phyloP scores from a whole-genome alignment of 2,888 invertebrate genomes.

The Pseudococcus viburni region DNA sequence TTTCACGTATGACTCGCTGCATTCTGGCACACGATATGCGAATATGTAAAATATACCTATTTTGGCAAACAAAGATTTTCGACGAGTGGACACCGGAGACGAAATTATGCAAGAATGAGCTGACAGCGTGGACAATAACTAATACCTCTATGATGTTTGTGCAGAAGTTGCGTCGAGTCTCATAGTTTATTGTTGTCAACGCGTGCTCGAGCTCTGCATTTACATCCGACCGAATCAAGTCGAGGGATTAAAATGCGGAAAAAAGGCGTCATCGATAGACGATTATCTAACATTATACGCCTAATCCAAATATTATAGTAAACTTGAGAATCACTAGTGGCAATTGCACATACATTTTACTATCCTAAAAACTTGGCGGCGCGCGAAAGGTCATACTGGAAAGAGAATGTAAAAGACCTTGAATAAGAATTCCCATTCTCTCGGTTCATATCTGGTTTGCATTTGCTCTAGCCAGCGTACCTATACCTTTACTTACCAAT shows the following conservation, averaged over 20 bases:
- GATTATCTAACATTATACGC: conserved; percentile 35
- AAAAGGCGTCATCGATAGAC: conserved; percentile 23
- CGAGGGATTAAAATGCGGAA: conserved; percentile 15
- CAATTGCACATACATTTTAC: conserved; percentile 21
- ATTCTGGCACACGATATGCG: neutral
- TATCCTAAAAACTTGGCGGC: conserved; percentile 40
- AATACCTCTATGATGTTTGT: neutral
- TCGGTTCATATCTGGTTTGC: conserved; percentile 42
- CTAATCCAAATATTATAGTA: conserved; percentile 43
- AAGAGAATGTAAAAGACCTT: conserved; percentile 56
- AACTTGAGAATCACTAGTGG: conserved; percentile 32
- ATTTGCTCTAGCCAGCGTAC: conserved; percentile 15
- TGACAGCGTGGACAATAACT: neutral
- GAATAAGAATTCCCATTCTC: conserved; percentile 54
- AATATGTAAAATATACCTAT: neutral
- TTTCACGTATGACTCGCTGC: neutral
- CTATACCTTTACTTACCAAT: neutral
- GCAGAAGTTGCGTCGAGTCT: neutral
- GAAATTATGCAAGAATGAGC: conserved; percentile 2
- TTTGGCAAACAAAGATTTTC: neutral
- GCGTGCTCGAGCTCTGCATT: neutral
- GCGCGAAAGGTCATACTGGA: conserved; percentile 56
- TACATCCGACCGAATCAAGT: neutral
- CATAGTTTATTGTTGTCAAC: neutral
- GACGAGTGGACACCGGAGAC: neutral